Evolutionary conservation across 1,140 invertebrate genomes (phyloP).

Genomic region (Ips nitidus): DNA sequence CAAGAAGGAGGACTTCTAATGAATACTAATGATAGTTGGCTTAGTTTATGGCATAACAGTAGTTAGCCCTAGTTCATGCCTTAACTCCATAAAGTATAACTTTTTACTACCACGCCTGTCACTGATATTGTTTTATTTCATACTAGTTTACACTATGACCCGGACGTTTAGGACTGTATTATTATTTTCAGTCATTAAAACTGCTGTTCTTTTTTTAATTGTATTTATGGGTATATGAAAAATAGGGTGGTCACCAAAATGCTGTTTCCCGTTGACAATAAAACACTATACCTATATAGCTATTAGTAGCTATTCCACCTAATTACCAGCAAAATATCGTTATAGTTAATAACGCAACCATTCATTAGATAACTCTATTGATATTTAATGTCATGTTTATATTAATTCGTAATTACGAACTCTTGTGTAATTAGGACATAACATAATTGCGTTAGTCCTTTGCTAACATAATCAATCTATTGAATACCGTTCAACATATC

Average conservation of each 20-base stretch:
- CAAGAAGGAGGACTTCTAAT: slow-evolving; percentile 29
- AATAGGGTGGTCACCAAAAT: too few species aligned
- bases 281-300: too few species aligned
- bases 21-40: slow-evolving; percentile 35
- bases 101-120: slow-evolving; percentile 18
- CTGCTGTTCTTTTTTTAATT: too few species aligned
- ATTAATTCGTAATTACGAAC: slow-evolving; percentile 21
- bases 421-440: slow-evolving; percentile 15
- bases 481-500: slow-evolving; percentile 1
- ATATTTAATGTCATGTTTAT: slow-evolving; percentile 10
- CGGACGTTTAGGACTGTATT: too few species aligned
- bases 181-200: too few species aligned
- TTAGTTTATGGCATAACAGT: slow-evolving; percentile 27
- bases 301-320: background rate
- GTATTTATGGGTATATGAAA: too few species aligned
- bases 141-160: slow-evolving; percentile 11
- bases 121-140: slow-evolving; percentile 24
- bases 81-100: slow-evolving; percentile 32
- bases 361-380: slow-evolving; percentile 4
- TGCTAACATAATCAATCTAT: slow-evolving; percentile 11
- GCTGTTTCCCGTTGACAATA: too few species aligned
- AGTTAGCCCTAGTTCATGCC: slow-evolving; percentile 27
- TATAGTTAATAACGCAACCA: background rate
- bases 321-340: background rate
- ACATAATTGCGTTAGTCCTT: slow-evolving; percentile 19